Base-by-base conservation (phyloP, 1,140 invertebrate genomes). In the Nebria ingens region DNA sequence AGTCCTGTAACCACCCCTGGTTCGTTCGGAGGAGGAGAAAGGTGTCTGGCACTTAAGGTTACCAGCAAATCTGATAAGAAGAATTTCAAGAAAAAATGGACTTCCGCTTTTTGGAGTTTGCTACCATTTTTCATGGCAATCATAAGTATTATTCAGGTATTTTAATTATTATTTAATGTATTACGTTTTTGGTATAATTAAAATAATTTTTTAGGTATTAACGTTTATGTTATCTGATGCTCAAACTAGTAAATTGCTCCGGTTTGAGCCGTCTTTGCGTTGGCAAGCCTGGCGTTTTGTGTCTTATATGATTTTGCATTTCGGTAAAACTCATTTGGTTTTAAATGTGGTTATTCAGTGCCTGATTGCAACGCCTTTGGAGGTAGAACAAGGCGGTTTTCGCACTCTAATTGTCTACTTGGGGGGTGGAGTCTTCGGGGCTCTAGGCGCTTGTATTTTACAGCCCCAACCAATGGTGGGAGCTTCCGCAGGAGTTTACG, bases 401-500 rank as follows among this genome's bases (percentile, higher is more conserved):
- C 78, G 86, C 57, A 80, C 92, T 53, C 76, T 80, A 21, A 62
- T 79, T 17, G 73, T 91, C 61, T 92, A 90, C 72, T 55, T 81
- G 3, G 75, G 77, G 12, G 88, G 88, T 19, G 83, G 84, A 40
- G 68, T 80, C 42, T 79, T 76, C 29, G 85, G 88, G 50, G 85
- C 85, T 1, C 70, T 90, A 34, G 85, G 87, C 25, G 86, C 89
- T 6, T 89, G 87, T 6, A 77, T 88, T 58, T 71, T 89, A 61
- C 89, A 94, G 71, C 87, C 89, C 0, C 71, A 76, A 62, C 79
- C 89, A 42, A 76, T 98, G 53, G 85, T 93, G 49, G 94, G 94
- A 15, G 89, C 93, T 45, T 94, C 91, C 50, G 93, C 89, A 12
- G 93, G 93, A n/a, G 91, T 93, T 52, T 97, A 97, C 74, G 88